A percentile compares a stretch with the other conserved stretches of the same genome.
phyloP scores from a whole-genome alignment of 2,113 vertebrate species.

The Nothobranchius furzeri region DNA sequence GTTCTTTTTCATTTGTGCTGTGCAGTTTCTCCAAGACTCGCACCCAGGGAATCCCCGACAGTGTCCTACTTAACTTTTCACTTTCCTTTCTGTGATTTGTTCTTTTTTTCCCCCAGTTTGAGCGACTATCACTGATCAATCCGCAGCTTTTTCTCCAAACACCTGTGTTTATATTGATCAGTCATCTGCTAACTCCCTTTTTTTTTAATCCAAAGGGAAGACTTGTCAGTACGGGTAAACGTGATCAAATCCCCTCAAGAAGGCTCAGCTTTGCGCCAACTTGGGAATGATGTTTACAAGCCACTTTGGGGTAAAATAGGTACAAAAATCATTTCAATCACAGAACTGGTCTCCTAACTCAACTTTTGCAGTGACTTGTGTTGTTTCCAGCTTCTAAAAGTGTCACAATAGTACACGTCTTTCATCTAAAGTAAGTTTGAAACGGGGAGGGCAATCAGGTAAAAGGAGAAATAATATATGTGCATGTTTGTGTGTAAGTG shows the following conservation, averaged over 20 bases:
- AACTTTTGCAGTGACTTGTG: slow-evolving; percentile 59
- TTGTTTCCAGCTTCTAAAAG: slow-evolving; percentile 41
- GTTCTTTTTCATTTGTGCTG: slow-evolving; percentile 81
- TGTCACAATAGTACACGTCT: slow-evolving; percentile 1
- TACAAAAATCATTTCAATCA: slow-evolving; percentile 49
- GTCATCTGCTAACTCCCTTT: slow-evolving; percentile 62
- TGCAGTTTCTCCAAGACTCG: slow-evolving; percentile 78
- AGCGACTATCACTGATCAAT: slow-evolving; percentile 79
- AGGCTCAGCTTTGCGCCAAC: slow-evolving; percentile 40
- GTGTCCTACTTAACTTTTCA: slow-evolving; percentile 84
- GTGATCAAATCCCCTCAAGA: slow-evolving; percentile 67
- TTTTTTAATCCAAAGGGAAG: slow-evolving; percentile 54
- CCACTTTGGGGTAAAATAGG: slow-evolving; percentile 55
- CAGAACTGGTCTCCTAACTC: slow-evolving; percentile 53
- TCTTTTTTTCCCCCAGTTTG: slow-evolving; percentile 57
- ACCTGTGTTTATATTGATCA: slow-evolving; percentile 78
- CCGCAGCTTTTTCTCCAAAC: slow-evolving; percentile 65
- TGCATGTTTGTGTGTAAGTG: slow-evolving; percentile 30
- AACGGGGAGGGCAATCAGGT: slow-evolving; percentile 18
- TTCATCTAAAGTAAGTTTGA: slow-evolving; percentile 33
- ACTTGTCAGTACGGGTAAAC: slow-evolving; percentile 67
- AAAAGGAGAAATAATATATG: slow-evolving; percentile 18
- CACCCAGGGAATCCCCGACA: slow-evolving; percentile 77
- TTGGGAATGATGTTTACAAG: slow-evolving; percentile 56
- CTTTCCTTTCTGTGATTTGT: slow-evolving; percentile 79